Evolutionary conservation across 2,113 vertebrate species (phyloP), one percentile per base, ranked within the genome.

Genomic region (Zosterops lateralis): DNA sequence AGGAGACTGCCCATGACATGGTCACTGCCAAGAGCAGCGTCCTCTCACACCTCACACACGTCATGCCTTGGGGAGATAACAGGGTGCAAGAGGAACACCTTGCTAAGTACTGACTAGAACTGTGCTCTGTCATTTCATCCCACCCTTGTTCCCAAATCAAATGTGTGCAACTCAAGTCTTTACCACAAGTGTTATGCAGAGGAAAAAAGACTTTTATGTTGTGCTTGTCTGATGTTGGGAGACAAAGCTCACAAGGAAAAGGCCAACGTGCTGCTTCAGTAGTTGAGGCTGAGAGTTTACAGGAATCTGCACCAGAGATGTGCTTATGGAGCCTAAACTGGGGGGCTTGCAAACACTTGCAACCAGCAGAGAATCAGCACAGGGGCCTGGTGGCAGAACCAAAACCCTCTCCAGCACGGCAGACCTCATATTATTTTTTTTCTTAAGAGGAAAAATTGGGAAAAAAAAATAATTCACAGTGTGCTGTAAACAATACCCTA

Each of bases 11-110:
- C 34, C 3, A 5, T 17, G 34, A 54, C 45, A 25, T 2, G 4
- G 36, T n/a, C 36, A 56, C 14, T 79, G 32, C 58, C 72, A 61
- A 53, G 42, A 61, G 17, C 0, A 0, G 29, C 0, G 0, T 24
- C 11, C 11, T 8, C 45, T 68, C 62, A 58, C 34, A 58, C 13
- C 34, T 31, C 12, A 32, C 0, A 7, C 65, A 61, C 0, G 0
- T 13, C 22, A 21, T 1, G 7, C n/a, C 40, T 73, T 0, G 0
- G 17, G 48, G 32, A 68, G 20, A 32, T 7, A 58, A 64, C 6
- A 57, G 56, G 17, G n/a, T 56, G 32, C 48, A 53, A 77, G 28
- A 29, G 32, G 15, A 81, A 51, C 20, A 66, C 17, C 25, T 78
- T 54, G 17, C 50, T 70, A 66, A 45, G 17, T 6, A 66, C 0